Percentiles rank a stretch among this genome's conserved stretches.
Evolutionary conservation across 2,888 invertebrate genomes (phyloP).

Genomic region (Aradus depressus): DNA sequence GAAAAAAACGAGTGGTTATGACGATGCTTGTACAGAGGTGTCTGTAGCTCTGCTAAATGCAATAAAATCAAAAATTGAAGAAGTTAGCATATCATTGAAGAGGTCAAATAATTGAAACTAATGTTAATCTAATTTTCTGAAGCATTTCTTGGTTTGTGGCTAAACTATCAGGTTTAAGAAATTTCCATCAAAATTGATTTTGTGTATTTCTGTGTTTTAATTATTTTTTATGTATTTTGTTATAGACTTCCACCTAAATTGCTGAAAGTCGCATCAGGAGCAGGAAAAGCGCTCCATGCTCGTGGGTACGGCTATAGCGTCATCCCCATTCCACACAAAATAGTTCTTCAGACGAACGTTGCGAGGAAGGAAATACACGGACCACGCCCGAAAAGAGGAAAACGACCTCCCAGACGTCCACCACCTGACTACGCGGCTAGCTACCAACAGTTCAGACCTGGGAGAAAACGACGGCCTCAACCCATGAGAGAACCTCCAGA

Average conservation of each 20-base stretch:
- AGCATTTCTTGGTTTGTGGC: too few species aligned
- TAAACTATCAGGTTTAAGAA: too few species aligned
- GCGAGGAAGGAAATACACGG: constrained; percentile 21
- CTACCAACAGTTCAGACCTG: constrained; percentile 17
- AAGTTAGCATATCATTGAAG: too few species aligned
- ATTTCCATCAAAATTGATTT: too few species aligned
- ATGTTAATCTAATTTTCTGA: too few species aligned
- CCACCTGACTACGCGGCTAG: constrained; percentile 13
- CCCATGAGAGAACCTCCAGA: constrained; percentile 16
- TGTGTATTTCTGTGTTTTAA: too few species aligned
- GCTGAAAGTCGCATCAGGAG: constrained; percentile 27
- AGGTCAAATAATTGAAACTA: too few species aligned
- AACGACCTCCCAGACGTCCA: constrained; percentile 16
- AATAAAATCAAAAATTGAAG: too few species aligned
- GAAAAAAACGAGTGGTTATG: too few species aligned
- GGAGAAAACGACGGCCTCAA: constrained; percentile 16
- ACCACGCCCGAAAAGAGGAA: constrained; percentile 12
- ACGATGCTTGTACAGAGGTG: too few species aligned
- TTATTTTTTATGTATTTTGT: too few species aligned
- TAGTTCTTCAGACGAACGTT: constrained; percentile 20
- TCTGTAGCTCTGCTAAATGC: too few species aligned
- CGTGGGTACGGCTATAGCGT: constrained; percentile 24
- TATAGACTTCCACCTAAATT: constrained; percentile 28
- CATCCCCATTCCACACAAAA: constrained; percentile 24
- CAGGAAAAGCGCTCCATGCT: constrained; percentile 26